Base-by-base conservation (phyloP, 2,113 vertebrate genomes). In the Albula goreensis region DNA sequence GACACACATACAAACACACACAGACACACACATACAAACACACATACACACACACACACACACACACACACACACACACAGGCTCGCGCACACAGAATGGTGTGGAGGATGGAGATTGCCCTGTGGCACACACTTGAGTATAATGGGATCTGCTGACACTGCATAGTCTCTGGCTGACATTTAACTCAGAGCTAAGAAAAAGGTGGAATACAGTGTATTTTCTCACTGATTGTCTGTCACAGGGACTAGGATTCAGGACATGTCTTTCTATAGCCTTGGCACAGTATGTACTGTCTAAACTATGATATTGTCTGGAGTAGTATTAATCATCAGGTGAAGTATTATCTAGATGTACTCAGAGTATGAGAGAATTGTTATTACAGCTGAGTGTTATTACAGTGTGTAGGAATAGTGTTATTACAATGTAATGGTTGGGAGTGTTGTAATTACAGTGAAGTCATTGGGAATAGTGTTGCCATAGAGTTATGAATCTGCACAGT, bases 61-160 rank as follows among this genome's bases (percentile, higher is more conserved):
- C 19, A 6, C 50, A 53, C 50, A 11, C 51, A 81, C 50, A 53
- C 50, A 79, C 9, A 22, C 41, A 10, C n/a, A 80, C 79, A 50
- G 9, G 41, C 79, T 7, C 79, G 2, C 79, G 50, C 13, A 51
- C 31, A 78, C 9, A 78, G 19, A 31, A 74, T 31, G n/a, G 70
- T 25, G 70, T 74, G 5, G 70, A 74, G 53, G 12, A 2, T 74
- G 70, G 8, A 74, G 70, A 74, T 74, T 10, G n/a, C 22, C n/a
- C 70, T 74, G 70, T 74, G 70, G 50, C 82, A 70, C 63, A 51
- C 60, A 74, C 70, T 74, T n/a, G 63, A 31, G 70, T n/a, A 8
- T 10, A 74, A 74, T 31, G 22, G n/a, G n/a, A 74, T n/a, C 22
- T 74, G 70, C 70, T 74, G 70, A 74, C 70, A 31, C n/a, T 74